Base-by-base conservation (phyloP, 2,797 vertebrate genomes). In the Crenuchus spilurus region DNA sequence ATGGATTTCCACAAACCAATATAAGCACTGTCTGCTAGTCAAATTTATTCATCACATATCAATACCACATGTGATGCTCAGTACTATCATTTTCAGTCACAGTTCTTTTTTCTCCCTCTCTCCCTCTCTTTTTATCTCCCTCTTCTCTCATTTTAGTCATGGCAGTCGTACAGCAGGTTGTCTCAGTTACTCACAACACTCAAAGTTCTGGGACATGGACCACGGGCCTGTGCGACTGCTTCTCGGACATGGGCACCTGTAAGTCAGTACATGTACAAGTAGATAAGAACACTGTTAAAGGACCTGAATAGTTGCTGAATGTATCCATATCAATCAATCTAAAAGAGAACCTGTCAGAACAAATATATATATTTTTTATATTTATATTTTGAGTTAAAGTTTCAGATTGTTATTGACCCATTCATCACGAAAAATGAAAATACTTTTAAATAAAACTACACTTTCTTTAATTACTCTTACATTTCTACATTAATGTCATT, bases 141-240 rank as follows among this genome's bases (percentile, higher is more conserved):
- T 28, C 11, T 57, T 33, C 2, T 18, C 24, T 54, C 2, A 18
- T 51, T 14, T 6, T 18, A 82, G 68, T 18, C 60, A 83, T 84
- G 81, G 76, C 89, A 1, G 22, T 81, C n/a, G 24, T 73, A 0
- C 78, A 85, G 31, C 88, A 87, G 46, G 44, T 86, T 33, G 75
- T 66, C 7, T 68, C 55, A 0, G 16, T 86, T 26, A 76, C 58
- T 3, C 60, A 44, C n/a, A 49, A 37, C 13, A 0, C 0, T 9
- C 52, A 69, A 0, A 7, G 33, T 3, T 48, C 69, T 0, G 82
- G 79, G 0, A 14, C 22, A 0, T 93, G 92, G 92, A 90, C 81
- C 70, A 89, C 88, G 0, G 83, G 74, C 20, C 0, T 93, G 2
- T 92, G 85, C 5, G 91, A 93, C 33, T 93, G 91, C 81, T 92